Evolutionary conservation across 2,888 invertebrate genomes (phyloP).

Genomic region (Chironomus tentans): DNA sequence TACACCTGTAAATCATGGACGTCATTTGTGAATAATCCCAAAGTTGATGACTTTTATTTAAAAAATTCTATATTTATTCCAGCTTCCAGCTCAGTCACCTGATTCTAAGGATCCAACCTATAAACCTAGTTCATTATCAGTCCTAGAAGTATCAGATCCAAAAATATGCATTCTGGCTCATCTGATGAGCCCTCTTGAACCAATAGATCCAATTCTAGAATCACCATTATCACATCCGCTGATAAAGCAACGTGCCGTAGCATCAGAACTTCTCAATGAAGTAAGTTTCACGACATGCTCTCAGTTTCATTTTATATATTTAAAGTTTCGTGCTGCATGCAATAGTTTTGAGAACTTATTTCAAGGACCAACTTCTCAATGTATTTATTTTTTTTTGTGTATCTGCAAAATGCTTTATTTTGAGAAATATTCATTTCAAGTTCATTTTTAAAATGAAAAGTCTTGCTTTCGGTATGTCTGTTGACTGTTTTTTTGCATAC

Average conservation of each 20-base stretch:
- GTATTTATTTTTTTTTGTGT: no score
- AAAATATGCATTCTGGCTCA: constrained; percentile 81
- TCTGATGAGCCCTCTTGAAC: constrained; percentile 79
- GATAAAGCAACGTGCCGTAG: constrained; percentile 66
- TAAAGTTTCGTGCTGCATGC: background rate
- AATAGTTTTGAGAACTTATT: background rate
- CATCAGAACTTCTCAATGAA: constrained; percentile 66
- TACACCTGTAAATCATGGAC: constrained; percentile 28
- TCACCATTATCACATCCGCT: constrained; percentile 74
- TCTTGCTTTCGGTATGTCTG: no score
- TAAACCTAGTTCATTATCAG: constrained; percentile 52
- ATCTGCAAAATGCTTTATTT: no score
- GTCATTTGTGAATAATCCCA: background rate
- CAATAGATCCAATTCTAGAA: constrained; percentile 76
- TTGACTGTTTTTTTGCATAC: no score
- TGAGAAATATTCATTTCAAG: no score
- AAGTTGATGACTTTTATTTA: background rate
- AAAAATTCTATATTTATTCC: background rate
- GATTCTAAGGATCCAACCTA: constrained; percentile 15
- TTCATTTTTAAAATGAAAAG: no score
- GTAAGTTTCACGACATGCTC: constrained; percentile 39
- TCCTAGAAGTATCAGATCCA: constrained; percentile 79
- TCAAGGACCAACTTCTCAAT: no score
- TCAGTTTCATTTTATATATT: background rate
- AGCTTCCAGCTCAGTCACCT: constrained; percentile 43